Evolutionary conservation across 2,797 vertebrate species (phyloP), one percentile per base, ranked within the genome.

Genomic region (Artibeus jamaicensis): DNA sequence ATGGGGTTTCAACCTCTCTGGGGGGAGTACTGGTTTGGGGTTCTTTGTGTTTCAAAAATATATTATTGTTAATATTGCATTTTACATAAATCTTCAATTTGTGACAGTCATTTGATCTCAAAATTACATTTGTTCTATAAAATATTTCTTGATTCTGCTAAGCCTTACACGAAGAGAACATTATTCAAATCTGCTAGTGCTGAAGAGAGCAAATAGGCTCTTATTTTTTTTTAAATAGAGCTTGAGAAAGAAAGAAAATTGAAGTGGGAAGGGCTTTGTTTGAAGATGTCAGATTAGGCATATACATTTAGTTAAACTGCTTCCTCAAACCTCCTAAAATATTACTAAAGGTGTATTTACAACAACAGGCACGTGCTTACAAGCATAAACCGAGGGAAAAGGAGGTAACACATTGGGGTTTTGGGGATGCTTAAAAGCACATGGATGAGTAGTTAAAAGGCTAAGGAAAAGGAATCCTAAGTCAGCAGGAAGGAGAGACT

Each of bases 71-170:
- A 9, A 12, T 79, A 59, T 46, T 95, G 9, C 6, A 77, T 89
- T 96, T 97, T 81, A 76, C 10, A 42, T 76, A 76, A 92, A 86
- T 32, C n/a, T 65, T 95, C 12, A 59, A 42, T 57, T 67, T 82
- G 6, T 42, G 26, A 55, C 32, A 71, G 12, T 85, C 22, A 34
- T 76, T 88, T 53, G 15, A 50, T 70, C 37, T 77, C 37, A 77
- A 85, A 85, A 89, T 39, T 86, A 0, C 7, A 29, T 50, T 77
- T 32, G 1, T 62, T 34, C 32, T 37, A n/a, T 50, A 93, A 71
- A 84, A 77, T 46, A 12, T 87, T 4, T 29, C 22, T 19, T 55
- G n/a, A 82, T 89, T 83, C 21, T 29, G 16, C 32, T 67, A 65
- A 93, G 3, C 29, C 34, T 79, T 74, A 19, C 8, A 19, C 62